Conservation (phyloP, 2,888 invertebrate genomes). For the Antheraea assamensis region DNA sequence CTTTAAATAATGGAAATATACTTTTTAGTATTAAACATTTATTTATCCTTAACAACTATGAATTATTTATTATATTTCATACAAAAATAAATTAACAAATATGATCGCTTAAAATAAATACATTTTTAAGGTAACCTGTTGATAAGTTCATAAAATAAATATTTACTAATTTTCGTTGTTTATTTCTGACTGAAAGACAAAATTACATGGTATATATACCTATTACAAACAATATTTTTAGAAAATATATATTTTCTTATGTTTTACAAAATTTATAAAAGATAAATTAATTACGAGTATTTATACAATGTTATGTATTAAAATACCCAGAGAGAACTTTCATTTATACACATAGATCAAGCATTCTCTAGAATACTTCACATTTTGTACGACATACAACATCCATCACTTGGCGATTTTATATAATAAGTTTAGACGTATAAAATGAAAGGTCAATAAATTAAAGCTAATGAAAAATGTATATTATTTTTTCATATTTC, state of each 20-base stretch:
- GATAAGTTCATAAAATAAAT: background rate
- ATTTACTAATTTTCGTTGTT: background rate
- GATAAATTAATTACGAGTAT: background rate
- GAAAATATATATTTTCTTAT: background rate
- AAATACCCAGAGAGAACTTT: background rate
- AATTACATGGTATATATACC: background rate
- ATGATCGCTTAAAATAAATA: slow-evolving; percentile 19
- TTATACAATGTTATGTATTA: background rate
- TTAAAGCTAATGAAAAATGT: background rate
- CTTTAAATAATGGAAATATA: background rate
- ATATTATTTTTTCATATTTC: background rate
- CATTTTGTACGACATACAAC: background rate
- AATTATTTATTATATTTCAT: slow-evolving; percentile 27
- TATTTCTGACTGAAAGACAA: background rate
- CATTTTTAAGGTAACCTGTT: background rate
- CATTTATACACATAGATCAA: background rate
- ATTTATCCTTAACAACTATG: slow-evolving; percentile 14
- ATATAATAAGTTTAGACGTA: background rate
- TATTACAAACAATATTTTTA: background rate
- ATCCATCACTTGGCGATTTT: background rate
- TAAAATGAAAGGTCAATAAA: background rate
- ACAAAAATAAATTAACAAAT: slow-evolving; percentile 35
- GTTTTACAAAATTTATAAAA: background rate
- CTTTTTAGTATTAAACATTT: slow-evolving; percentile 21
- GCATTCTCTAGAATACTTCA: background rate